phyloP scores from a whole-genome alignment of 2,113 vertebrate genomes.

The Neotoma lepida region DNA sequence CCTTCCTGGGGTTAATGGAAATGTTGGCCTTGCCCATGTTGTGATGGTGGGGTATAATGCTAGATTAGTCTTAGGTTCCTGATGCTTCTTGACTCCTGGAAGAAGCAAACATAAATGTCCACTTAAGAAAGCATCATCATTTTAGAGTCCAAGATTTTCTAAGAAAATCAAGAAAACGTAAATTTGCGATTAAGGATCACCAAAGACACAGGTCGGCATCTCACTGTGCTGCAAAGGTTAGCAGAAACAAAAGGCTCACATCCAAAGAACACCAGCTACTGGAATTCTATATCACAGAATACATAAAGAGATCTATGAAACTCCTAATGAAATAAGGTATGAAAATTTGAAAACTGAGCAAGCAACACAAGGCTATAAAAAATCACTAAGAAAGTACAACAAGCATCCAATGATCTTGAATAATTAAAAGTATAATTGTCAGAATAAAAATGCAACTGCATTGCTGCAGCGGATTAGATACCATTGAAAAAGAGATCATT shows the following conservation, averaged over 20 bases:
- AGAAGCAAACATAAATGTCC: neutral
- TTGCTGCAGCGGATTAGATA: slow-evolving; percentile 47
- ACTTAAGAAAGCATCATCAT: neutral
- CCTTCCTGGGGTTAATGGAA: neutral
- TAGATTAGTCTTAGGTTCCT: neutral
- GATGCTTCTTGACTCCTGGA: neutral
- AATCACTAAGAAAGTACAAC: neutral
- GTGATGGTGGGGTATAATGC: no score
- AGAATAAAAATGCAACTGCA: slow-evolving; percentile 12
- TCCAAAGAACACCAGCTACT: slow-evolving; percentile 12
- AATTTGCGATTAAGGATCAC: neutral
- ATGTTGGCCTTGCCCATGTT: neutral
- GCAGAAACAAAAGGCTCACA: neutral
- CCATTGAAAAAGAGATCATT: slow-evolving; percentile 51
- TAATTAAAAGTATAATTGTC: slow-evolving; percentile 33
- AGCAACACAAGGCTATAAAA: slow-evolving; percentile 4
- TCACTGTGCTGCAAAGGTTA: neutral
- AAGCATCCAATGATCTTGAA: neutral
- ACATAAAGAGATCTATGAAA: neutral
- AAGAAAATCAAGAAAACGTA: neutral
- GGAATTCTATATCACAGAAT: neutral
- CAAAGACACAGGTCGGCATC: neutral
- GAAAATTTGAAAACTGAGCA: neutral
- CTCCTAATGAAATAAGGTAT: neutral
- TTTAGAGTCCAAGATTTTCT: neutral